phyloP scores from a whole-genome alignment of 2,888 invertebrate genomes.

The Plagiodera versicolora region DNA sequence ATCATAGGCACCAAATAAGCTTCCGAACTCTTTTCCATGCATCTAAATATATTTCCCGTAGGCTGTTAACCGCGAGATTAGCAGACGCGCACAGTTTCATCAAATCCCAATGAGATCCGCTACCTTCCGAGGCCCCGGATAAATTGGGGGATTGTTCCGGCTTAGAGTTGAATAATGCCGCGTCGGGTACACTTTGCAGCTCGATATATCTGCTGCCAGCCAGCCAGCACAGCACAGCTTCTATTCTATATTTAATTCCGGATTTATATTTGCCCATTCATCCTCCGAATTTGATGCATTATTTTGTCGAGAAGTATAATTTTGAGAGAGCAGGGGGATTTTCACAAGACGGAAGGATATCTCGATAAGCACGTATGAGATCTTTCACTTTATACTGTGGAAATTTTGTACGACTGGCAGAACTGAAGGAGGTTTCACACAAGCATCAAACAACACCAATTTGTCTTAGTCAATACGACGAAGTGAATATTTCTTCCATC shows the following conservation, averaged over 20 bases:
- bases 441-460: too few species aligned
- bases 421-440: too few species aligned
- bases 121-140: constrained; percentile 54
- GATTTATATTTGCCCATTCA: constrained; percentile 55
- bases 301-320: constrained; percentile 56
- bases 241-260: constrained; percentile 57
- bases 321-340: constrained; percentile 49
- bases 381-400: too few species aligned
- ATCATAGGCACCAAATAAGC: background rate
- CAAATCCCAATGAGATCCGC: constrained; percentile 57
- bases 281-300: constrained; percentile 55
- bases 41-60: constrained; percentile 54
- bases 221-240: too few species aligned
- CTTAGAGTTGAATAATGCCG: constrained; percentile 56
- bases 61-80: constrained; percentile 57
- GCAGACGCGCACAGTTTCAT: constrained; percentile 55
- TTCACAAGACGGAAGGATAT: too few species aligned
- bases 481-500: too few species aligned
- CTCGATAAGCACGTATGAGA: too few species aligned
- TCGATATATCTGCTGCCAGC: constrained; percentile 53
- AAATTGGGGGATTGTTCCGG: constrained; percentile 56
- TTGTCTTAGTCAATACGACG: too few species aligned
- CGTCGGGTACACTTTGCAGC: constrained; percentile 54
- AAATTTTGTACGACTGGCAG: too few species aligned
- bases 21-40: constrained; percentile 34